Conservation (phyloP, 2,888 invertebrate species). For the Aplocera efformata region DNA sequence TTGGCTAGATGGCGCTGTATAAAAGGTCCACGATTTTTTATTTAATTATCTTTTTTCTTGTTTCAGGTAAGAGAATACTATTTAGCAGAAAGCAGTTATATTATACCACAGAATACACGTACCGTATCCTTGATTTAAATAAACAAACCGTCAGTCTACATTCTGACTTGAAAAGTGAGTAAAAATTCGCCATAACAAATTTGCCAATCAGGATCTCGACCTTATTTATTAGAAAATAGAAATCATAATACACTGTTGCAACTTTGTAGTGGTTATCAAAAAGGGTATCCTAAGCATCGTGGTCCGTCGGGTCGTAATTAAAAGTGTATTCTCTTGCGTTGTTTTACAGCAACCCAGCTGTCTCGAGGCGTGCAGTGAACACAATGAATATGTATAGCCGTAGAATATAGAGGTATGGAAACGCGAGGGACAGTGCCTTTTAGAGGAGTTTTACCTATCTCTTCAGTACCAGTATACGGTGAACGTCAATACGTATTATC, state of each 20-base stretch:
- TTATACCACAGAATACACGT: slow-evolving; percentile 8
- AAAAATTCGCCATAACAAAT: slow-evolving; percentile 24
- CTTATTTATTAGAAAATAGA: slow-evolving; percentile 27
- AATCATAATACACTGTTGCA: slow-evolving; percentile 37
- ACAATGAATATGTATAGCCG: slow-evolving; percentile 44
- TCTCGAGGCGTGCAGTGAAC: slow-evolving; percentile 48
- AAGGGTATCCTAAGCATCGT: slow-evolving; percentile 51
- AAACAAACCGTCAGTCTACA: slow-evolving; percentile 23
- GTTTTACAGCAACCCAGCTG: slow-evolving; percentile 53
- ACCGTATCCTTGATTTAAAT: slow-evolving; percentile 24
- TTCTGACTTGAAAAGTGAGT: slow-evolving; percentile 26
- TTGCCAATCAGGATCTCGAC: slow-evolving; percentile 26
- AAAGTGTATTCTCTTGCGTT: slow-evolving; percentile 58
- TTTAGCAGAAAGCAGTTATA: slow-evolving; percentile 4
- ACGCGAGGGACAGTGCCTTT: slow-evolving; percentile 43
- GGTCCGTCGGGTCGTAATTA: slow-evolving; percentile 55
- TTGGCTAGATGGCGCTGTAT: too few relatives aligned
- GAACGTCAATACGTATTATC: slow-evolving; percentile 14
- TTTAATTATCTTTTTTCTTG: slow-evolving; percentile 15
- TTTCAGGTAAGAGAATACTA: slow-evolving; percentile 37
- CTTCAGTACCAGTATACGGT: slow-evolving; percentile 15
- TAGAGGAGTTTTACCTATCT: slow-evolving; percentile 27
- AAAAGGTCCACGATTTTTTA: too few relatives aligned
- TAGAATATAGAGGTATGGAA: slow-evolving; percentile 30
- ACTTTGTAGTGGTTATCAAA: slow-evolving; percentile 45